Evolutionary conservation across 2,113 vertebrate genomes (phyloP), one percentile per base, ranked within the genome.

Genomic region (pig (Sus scrofa)): DNA sequence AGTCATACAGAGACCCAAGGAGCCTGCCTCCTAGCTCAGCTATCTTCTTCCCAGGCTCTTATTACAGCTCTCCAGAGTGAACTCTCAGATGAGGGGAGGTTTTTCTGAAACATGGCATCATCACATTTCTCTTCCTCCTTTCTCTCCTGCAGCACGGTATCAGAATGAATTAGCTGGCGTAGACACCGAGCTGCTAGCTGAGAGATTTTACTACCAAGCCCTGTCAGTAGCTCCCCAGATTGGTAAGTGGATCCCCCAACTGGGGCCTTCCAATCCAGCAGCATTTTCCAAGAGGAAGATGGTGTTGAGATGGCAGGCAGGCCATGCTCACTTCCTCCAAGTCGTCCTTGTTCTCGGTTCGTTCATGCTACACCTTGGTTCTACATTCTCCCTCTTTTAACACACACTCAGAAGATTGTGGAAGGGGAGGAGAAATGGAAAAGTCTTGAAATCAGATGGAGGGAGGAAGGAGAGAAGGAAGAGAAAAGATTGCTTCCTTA

Each of bases 121-220:
- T 15, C 2, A 0, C 1, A 0, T 85, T 82, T 71, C 34, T 44
- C 78, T 83, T 82, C 20, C 12, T 88, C 27, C 27, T 62, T 13
- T 60, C 26, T 86, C 24, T 84, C 58, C 62, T 60, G 37, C 98
- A 99, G 99, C 99, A 4, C 99, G 99, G 1, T 99, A 99, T 93
- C 99, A 99, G 99, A 99, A 99, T 0, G 99, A 99, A 67, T 98
- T 99, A 82, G 99, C 99, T 2, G 99, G 99, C 0, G 99, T 99
- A 95, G 99, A 99, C 98, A 99, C 99, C 0, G 99, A 99, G 97
- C 98, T 99, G 98, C 98, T 99, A 96, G 99, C 99, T 0, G 99
- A 99, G 96, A 96, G 99, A 58, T 99, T 99, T 98, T 99, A 99
- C 98, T 99, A 99, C 90, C 99, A 99, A 96, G 99, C 99, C 18